A percentile compares a stretch with the other conserved stretches of the same genome.
Conservation (phyloP, 2,113 vertebrate genomes). For the Puntigrus tetrazona region DNA sequence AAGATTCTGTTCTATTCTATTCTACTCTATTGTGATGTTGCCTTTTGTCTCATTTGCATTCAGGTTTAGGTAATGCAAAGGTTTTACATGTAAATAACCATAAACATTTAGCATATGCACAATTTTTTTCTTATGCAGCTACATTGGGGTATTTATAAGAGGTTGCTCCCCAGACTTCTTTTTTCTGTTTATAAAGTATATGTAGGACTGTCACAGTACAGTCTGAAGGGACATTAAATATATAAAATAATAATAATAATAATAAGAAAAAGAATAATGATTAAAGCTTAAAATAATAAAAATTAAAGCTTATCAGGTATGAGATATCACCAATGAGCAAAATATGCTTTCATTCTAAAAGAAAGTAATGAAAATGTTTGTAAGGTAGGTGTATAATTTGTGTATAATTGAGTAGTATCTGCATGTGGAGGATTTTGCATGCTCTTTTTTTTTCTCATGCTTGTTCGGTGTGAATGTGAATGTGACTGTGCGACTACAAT, state of each 20-base stretch:
- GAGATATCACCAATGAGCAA: too few species aligned
- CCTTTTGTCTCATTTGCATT: neutral
- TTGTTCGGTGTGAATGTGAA: neutral
- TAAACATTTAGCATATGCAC: neutral
- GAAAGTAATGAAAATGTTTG: neutral
- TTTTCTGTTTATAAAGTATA: neutral
- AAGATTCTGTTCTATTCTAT: slow-evolving; percentile 21
- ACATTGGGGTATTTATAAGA: neutral
- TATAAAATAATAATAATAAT: too few species aligned
- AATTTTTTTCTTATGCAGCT: neutral
- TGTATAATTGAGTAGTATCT: neutral
- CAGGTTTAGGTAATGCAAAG: neutral
- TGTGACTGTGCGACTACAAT: neutral
- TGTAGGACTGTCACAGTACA: neutral
- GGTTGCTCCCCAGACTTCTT: neutral
- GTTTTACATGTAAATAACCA: neutral
- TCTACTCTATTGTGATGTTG: slow-evolving; percentile 19
- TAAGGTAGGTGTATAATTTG: neutral
- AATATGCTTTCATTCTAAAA: neutral
- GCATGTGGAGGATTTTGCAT: neutral
- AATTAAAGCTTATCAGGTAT: too few species aligned
- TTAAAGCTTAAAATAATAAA: too few species aligned
- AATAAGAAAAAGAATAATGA: too few species aligned
- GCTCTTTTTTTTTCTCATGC: neutral
- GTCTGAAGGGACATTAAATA: neutral